These are phyloP conservation scores for Drosophila orena DNA, from an alignment of 1,140 invertebrate species.

Conservation along the genomic window DNA sequence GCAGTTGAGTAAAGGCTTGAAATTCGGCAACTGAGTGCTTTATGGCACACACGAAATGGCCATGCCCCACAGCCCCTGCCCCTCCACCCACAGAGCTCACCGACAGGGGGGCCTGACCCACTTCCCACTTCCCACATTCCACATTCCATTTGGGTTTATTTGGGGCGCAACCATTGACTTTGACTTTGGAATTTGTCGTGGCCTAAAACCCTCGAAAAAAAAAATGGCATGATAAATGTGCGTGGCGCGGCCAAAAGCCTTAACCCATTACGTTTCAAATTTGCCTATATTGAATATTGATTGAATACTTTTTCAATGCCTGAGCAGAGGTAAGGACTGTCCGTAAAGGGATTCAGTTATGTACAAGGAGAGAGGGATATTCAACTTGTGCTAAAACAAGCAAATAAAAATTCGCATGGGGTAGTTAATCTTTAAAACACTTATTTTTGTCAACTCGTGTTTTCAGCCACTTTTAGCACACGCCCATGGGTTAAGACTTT, in stretches of 20 bases:
- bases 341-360: not conserved
- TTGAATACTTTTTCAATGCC: conserved; percentile 21
- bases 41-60: conserved; percentile 42
- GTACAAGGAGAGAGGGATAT: no score
- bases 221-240: conserved; percentile 62
- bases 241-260: conserved; percentile 41
- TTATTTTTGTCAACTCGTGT: not conserved
- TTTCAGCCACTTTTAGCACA: not conserved
- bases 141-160: conserved; percentile 39
- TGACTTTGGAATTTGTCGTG: conserved; percentile 62
- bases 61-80: conserved; percentile 2
- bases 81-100: not conserved
- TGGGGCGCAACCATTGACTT: conserved; percentile 43
- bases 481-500: conserved; percentile 5
- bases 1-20: conserved; percentile 16
- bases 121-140: conserved; percentile 22
- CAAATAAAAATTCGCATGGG: no score
- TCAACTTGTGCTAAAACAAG: no score
- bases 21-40: conserved; percentile 30
- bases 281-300: conserved; percentile 33
- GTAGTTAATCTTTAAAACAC: not conserved
- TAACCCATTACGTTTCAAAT: conserved; percentile 31
- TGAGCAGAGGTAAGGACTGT: not conserved
- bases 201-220: conserved; percentile 6
- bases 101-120: not conserved